phyloP scores from a whole-genome alignment of 2,888 invertebrate genomes.

The Lycia hirtaria region DNA sequence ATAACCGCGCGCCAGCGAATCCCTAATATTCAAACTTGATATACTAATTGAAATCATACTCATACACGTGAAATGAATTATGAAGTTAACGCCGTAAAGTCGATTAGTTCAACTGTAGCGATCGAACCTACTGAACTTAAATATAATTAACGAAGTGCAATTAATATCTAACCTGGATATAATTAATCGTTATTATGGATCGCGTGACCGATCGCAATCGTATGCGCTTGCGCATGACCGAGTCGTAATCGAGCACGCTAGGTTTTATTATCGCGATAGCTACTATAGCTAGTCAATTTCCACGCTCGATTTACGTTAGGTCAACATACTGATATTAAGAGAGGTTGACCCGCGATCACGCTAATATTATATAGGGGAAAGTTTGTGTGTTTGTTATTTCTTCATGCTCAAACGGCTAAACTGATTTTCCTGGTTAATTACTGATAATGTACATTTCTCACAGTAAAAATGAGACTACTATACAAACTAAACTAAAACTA shows the following conservation, averaged over 20 bases:
- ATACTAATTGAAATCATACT: background rate
- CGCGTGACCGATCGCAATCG: conserved; percentile 5
- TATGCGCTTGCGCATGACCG: conserved; percentile 32
- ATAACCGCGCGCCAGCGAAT: too few species aligned
- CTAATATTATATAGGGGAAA: too few species aligned
- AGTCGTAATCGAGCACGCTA: conserved; percentile 9
- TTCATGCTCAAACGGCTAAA: too few species aligned
- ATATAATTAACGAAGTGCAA: conserved; percentile 37
- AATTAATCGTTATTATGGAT: conserved; percentile 7
- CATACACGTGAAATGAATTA: background rate
- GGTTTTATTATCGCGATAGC: conserved; percentile 7
- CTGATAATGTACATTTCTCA: too few species aligned
- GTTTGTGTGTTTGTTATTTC: too few species aligned
- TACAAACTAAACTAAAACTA: too few species aligned
- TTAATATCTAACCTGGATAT: conserved; percentile 10
- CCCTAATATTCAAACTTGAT: too few species aligned
- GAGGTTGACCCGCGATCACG: background rate
- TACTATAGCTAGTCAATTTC: background rate
- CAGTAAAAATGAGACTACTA: too few species aligned
- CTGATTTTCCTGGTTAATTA: too few species aligned
- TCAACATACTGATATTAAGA: background rate
- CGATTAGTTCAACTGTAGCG: background rate
- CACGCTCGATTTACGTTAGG: conserved; percentile 5
- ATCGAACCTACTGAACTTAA: background rate
- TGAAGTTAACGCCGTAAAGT: background rate